Evolutionary conservation across 2,888 invertebrate species (phyloP).

Genomic region (Mimachlamys varia): DNA sequence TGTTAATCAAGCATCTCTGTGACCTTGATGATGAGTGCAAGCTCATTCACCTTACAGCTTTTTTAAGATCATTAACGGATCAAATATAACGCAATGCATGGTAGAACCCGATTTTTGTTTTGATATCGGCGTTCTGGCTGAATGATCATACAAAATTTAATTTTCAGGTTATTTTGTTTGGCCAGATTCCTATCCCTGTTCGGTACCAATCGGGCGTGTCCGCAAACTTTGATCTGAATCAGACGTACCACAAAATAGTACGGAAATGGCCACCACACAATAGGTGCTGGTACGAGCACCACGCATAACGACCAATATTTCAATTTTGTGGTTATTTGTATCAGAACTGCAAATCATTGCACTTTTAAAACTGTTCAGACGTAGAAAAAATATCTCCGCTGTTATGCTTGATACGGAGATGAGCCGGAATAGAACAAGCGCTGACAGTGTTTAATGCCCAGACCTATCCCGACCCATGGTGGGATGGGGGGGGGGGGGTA

Average conservation of each 20-base stretch:
- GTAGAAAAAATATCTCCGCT: too few relatives aligned
- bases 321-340: slow-evolving; percentile 8
- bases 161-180: background rate
- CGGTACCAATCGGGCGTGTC: background rate
- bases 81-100: background rate
- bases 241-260: background rate
- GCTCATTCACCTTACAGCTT: background rate
- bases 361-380: background rate
- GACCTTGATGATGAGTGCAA: background rate
- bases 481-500: too few relatives aligned
- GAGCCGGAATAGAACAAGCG: too few relatives aligned
- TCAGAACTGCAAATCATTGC: background rate
- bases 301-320: background rate
- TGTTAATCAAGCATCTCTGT: slow-evolving; percentile 9
- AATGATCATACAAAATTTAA: background rate
- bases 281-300: background rate
- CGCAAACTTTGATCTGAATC: background rate
- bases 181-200: background rate
- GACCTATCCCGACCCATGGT: too few relatives aligned
- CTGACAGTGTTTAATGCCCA: too few relatives aligned
- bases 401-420: too few relatives aligned
- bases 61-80: background rate
- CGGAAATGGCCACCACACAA: background rate
- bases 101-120: background rate
- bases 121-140: background rate